Evolutionary conservation across 2,888 invertebrate genomes (phyloP).

Genomic region (Gasteruption jaculator): DNA sequence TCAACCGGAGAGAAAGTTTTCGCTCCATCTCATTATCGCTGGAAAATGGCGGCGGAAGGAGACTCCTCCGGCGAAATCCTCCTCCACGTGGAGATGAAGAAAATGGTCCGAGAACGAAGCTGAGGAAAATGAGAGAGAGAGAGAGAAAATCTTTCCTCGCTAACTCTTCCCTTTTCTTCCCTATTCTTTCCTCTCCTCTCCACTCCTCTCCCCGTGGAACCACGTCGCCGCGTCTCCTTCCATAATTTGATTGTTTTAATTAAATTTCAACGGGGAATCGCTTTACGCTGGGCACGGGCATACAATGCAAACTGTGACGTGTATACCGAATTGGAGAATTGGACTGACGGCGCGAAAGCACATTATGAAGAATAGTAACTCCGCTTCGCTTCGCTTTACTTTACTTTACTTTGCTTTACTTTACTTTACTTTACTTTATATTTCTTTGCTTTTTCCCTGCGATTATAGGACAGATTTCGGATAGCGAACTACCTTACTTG

Average conservation of each 20-base stretch:
- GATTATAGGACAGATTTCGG: too few relatives aligned
- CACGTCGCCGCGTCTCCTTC: conserved; percentile 43
- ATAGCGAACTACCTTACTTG: too few relatives aligned
- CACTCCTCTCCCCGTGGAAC: conserved; percentile 26
- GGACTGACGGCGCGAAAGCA: too few relatives aligned
- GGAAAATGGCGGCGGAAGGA: too few relatives aligned
- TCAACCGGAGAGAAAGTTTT: too few relatives aligned
- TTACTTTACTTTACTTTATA: too few relatives aligned
- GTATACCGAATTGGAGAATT: conserved; percentile 38
- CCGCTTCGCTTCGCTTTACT: too few relatives aligned
- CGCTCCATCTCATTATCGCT: too few relatives aligned
- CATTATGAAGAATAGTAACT: too few relatives aligned
- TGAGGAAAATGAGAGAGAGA: conserved; percentile 17
- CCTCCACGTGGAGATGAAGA: conserved; percentile 15
- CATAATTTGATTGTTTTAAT: conserved; percentile 54
- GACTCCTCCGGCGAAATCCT: too few relatives aligned
- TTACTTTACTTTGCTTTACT: too few relatives aligned
- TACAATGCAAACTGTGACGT: conserved; percentile 50
- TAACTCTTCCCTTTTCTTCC: conserved; percentile 27
- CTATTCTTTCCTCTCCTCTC: conserved; percentile 29
- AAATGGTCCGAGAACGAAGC: conserved; percentile 24
- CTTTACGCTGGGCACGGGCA: conserved; percentile 47
- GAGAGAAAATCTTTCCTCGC: conserved; percentile 21
- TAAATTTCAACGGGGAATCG: conserved; percentile 50
- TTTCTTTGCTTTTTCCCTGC: too few relatives aligned